Conservation (phyloP, 1,140 invertebrate genomes). For the Oscheius sp. region DNA sequence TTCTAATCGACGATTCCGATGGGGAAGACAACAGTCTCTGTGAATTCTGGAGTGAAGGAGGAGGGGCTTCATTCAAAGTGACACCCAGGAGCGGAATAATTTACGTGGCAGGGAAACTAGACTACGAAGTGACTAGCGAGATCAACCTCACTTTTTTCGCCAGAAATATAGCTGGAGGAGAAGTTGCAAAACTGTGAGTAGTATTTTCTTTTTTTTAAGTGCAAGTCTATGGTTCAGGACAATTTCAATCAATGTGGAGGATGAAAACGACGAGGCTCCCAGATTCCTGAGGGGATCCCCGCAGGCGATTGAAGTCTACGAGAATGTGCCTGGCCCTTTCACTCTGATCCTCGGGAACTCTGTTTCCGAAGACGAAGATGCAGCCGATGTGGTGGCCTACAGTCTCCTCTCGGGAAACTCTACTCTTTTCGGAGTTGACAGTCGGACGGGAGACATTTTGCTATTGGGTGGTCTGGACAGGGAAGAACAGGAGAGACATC, state of each 20-base stretch:
- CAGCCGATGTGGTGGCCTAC: conserved; percentile 14
- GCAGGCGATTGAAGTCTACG: neutral
- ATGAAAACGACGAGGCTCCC: conserved; percentile 36
- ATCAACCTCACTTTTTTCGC: neutral
- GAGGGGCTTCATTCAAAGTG: neutral
- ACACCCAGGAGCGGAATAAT: neutral
- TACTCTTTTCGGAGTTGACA: conserved; percentile 22
- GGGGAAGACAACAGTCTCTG: neutral
- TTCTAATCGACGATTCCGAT: neutral
- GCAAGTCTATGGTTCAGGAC: neutral
- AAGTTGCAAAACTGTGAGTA: neutral
- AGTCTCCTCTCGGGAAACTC: conserved; percentile 25
- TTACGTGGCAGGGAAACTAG: neutral
- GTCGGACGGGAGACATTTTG: conserved; percentile 19
- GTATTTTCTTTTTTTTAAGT: neutral
- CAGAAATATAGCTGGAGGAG: neutral
- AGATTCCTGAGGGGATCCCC: conserved; percentile 26
- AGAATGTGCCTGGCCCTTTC: neutral
- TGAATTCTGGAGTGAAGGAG: neutral
- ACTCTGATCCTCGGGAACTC: neutral
- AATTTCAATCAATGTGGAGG: conserved; percentile 9
- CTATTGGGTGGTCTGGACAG: conserved; percentile 18
- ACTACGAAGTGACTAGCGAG: neutral
- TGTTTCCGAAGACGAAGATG: conserved; percentile 22
- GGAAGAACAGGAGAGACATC: conserved; percentile 9